Conservation (phyloP, 2,797 vertebrate species). For the Arrhamphus sclerolepis region DNA sequence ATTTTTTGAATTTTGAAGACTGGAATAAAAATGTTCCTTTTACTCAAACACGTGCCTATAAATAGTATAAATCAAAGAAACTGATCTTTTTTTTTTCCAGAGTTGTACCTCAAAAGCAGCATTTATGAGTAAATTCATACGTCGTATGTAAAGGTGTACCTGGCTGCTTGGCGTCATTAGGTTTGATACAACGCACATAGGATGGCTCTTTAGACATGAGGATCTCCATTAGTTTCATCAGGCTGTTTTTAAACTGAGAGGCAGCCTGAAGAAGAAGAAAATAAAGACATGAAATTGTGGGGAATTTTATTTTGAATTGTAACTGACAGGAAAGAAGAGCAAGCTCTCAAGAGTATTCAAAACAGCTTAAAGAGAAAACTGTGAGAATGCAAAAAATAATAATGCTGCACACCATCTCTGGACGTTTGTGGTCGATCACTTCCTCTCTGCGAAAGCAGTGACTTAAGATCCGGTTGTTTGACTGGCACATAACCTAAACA, state of each 20-base stretch:
- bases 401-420: conserved; percentile 86
- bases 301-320: neutral
- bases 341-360: neutral
- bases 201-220: conserved; percentile 97
- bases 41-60: too few species aligned
- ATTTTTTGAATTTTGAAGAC: too few species aligned
- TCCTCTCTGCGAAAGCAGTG: conserved; percentile 92
- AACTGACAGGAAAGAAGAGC: neutral
- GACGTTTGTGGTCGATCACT: conserved; percentile 92
- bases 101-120: too few species aligned
- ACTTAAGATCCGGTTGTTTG: conserved; percentile 88
- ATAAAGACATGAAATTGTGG: neutral
- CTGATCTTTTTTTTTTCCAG: too few species aligned
- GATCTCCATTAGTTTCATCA: conserved; percentile 94
- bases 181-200: conserved; percentile 96
- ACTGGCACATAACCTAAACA: conserved; percentile 92
- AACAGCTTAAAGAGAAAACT: neutral
- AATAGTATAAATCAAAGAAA: too few species aligned
- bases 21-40: too few species aligned
- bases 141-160: conserved; percentile 71
- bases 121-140: neutral
- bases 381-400: neutral
- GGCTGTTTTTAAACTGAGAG: conserved; percentile 95
- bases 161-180: conserved; percentile 94
- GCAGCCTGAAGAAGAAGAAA: conserved; percentile 82